Percentiles rank a stretch among this genome's conserved stretches.
Conservation (phyloP, 2,797 vertebrate species). For the Pseudochirops cupreus region DNA sequence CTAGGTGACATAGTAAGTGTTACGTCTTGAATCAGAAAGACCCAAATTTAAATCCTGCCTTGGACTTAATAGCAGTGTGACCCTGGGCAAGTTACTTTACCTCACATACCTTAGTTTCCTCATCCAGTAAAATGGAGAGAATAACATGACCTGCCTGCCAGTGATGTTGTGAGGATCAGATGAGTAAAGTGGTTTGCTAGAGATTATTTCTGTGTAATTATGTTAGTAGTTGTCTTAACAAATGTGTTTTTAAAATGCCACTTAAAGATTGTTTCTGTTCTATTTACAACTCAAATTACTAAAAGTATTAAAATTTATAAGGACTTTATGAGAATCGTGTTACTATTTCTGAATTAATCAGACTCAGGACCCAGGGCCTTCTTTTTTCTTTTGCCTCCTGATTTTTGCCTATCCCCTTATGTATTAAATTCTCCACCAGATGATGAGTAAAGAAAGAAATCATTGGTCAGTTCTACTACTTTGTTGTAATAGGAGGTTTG, state of each 20-base stretch:
- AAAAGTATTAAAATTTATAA: constrained; percentile 52
- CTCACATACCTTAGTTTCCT: background rate
- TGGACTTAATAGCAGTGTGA: background rate
- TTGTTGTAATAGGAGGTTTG: constrained; percentile 33
- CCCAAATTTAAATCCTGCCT: background rate
- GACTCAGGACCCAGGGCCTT: background rate
- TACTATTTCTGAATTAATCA: constrained; percentile 28
- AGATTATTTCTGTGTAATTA: constrained; percentile 7
- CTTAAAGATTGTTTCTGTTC: constrained; percentile 41
- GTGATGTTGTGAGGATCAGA: background rate
- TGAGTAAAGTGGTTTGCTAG: background rate
- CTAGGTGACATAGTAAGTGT: background rate
- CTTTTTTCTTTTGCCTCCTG: constrained; percentile 51
- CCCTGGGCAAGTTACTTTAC: background rate
- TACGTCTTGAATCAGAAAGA: background rate
- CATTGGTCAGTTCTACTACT: constrained; percentile 46
- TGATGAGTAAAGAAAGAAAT: constrained; percentile 13
- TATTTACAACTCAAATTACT: constrained; percentile 45
- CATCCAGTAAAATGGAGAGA: background rate
- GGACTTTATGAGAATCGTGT: constrained; percentile 22
- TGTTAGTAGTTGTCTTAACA: constrained; percentile 23
- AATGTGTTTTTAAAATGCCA: constrained; percentile 51
- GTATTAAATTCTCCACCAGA: constrained; percentile 36
- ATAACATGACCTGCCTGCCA: background rate
- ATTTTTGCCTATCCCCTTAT: constrained; percentile 29